Evolutionary conservation across 2,113 vertebrate species (phyloP).

Genomic region (Chaetura pelagica): DNA sequence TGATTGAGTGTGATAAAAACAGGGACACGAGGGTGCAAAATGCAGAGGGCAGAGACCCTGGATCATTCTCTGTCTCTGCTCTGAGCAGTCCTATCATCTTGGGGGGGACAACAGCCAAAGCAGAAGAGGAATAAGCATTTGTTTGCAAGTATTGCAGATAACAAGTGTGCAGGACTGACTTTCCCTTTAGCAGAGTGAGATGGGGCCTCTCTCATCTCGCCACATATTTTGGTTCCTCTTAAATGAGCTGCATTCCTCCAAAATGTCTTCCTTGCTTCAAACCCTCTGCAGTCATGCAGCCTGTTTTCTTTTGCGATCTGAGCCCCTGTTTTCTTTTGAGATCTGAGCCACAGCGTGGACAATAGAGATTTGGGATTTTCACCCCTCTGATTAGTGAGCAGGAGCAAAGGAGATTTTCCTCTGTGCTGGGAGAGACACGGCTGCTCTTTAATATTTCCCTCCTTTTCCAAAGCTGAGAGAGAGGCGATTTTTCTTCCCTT

Average conservation of each 20-base stretch:
- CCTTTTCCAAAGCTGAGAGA: constrained; percentile 17
- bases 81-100: background rate
- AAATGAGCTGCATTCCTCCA: background rate
- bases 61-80: background rate
- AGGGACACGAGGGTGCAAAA: background rate
- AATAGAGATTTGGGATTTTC: background rate
- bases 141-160: background rate
- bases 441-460: constrained; percentile 34
- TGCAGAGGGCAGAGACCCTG: background rate
- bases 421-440: background rate
- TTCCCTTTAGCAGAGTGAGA: accelerated
- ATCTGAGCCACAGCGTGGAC: background rate
- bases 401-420: background rate
- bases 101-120: background rate
- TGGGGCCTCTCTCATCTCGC: background rate
- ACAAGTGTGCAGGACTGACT: background rate
- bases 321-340: background rate
- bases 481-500: constrained; percentile 52
- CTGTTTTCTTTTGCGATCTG: background rate
- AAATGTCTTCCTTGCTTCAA: background rate
- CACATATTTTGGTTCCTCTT: background rate
- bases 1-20: background rate
- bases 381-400: background rate
- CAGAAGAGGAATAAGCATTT: background rate
- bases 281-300: background rate